phyloP scores from a whole-genome alignment of 1,140 invertebrate species.

The Tetragonula clypearis region DNA sequence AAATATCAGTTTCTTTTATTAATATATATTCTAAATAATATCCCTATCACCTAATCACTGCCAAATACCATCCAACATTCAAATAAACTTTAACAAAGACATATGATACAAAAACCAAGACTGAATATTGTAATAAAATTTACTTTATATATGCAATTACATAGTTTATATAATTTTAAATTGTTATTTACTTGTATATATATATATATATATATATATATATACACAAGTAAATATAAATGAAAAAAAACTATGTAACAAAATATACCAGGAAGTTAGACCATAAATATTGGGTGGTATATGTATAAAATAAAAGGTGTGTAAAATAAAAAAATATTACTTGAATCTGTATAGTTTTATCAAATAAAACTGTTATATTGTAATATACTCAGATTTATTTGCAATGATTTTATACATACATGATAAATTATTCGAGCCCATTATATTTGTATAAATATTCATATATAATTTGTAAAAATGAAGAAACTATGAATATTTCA shows the following conservation, averaged over 20 bases:
- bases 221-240: neutral
- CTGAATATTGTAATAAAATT: conserved; percentile 54
- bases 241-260: conserved; percentile 5
- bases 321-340: conserved; percentile 22
- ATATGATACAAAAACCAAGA: conserved; percentile 64
- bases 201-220: neutral
- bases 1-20: conserved; percentile 22
- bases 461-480: neutral
- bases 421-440: neutral
- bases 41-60: conserved; percentile 24
- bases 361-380: conserved; percentile 40
- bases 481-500: neutral
- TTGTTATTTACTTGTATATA: conserved; percentile 2
- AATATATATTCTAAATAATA: conserved; percentile 34
- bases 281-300: neutral
- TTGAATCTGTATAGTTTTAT: conserved; percentile 47
- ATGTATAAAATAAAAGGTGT: neutral
- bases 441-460: neutral
- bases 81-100: conserved; percentile 24
- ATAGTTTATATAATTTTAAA: conserved; percentile 24
- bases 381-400: neutral
- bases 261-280: neutral
- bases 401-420: neutral
- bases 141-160: conserved; percentile 2
- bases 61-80: conserved; percentile 22